These are phyloP conservation scores for Rhabditoides inermis DNA, from an alignment of 2,888 invertebrate genomes.

Conservation along the genomic window DNA sequence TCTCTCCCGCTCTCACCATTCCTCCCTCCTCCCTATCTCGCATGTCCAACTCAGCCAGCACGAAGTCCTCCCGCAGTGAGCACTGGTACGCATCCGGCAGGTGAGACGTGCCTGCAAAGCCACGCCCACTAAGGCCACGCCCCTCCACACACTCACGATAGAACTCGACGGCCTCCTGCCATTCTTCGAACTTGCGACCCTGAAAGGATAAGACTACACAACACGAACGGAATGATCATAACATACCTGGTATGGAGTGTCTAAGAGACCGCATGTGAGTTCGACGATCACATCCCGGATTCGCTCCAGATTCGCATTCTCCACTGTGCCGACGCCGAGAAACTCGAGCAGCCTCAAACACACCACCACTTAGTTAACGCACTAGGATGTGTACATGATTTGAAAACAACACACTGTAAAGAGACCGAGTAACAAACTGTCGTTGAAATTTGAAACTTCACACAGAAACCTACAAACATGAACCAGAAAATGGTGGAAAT, in stretches of 20 bases:
- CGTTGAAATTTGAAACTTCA: too few species aligned
- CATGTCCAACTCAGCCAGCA: slow-evolving; percentile 34
- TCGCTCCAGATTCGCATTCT: slow-evolving; percentile 25
- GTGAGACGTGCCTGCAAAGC: slow-evolving; percentile 19
- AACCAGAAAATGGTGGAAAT: not conserved
- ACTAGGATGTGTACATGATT: too few species aligned
- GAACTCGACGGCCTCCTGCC: slow-evolving; percentile 37
- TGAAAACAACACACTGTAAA: too few species aligned
- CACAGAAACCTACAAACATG: too few species aligned
- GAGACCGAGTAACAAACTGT: too few species aligned
- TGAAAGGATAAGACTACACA: too few species aligned
- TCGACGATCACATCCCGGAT: slow-evolving; percentile 41
- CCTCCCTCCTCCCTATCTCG: not conserved
- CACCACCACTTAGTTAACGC: too few species aligned
- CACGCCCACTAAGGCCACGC: too few species aligned
- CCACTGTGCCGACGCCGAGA: slow-evolving; percentile 33
- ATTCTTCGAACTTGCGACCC: slow-evolving; percentile 32
- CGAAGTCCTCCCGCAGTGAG: slow-evolving; percentile 42
- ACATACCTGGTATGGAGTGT: slow-evolving; percentile 43
- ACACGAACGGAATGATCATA: too few species aligned
- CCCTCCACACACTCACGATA: slow-evolving; percentile 16
- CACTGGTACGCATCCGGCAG: slow-evolving; percentile 18
- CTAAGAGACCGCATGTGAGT: slow-evolving; percentile 41
- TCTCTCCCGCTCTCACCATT: too few species aligned
- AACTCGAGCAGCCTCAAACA: slow-evolving; percentile 26